Percentiles rank a stretch among this genome's conserved stretches.
Conservation (phyloP, 2,888 invertebrate genomes). For the Agonopterix arenella region DNA sequence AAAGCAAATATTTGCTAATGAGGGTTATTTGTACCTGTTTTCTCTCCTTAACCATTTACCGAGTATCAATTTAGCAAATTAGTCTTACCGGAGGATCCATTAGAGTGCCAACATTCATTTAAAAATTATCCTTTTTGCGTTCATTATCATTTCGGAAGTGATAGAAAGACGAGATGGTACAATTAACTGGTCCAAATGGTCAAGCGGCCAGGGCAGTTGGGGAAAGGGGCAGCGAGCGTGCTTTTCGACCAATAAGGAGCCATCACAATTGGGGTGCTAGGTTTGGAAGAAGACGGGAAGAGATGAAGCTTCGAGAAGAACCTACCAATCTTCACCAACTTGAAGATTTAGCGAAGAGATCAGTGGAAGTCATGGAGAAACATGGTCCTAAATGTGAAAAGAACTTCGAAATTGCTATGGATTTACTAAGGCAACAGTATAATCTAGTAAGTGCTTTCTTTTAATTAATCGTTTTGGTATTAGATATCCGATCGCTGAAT, state of each 20-base stretch:
- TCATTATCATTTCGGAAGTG: too few relatives aligned
- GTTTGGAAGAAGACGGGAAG: slow-evolving; percentile 19
- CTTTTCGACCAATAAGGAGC: slow-evolving; percentile 14
- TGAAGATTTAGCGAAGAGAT: slow-evolving; percentile 26
- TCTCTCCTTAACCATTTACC: too few relatives aligned
- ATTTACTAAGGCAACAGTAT: slow-evolving; percentile 37
- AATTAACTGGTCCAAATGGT: slow-evolving; percentile 21
- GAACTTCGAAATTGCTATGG: slow-evolving; percentile 33
- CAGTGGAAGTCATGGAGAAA: slow-evolving; percentile 36
- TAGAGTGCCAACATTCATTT: too few relatives aligned
- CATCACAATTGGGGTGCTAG: slow-evolving; percentile 33
- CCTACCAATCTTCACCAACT: slow-evolving; percentile 31
- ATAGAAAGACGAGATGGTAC: slow-evolving; percentile 30
- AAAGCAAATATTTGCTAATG: not conserved
- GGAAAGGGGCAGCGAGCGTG: slow-evolving; percentile 12
- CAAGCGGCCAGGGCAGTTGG: slow-evolving; percentile 19
- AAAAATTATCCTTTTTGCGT: too few relatives aligned
- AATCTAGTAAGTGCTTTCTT: slow-evolving; percentile 30
- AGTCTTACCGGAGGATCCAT: too few relatives aligned
- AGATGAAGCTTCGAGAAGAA: slow-evolving; percentile 14
- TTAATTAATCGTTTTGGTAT: not conserved
- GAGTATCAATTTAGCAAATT: too few relatives aligned
- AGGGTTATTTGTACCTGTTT: not conserved
- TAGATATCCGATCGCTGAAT: too few relatives aligned
- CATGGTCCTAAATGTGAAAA: slow-evolving; percentile 21